phyloP scores from a whole-genome alignment of 2,797 vertebrate genomes.

The Semotilus atromaculatus region DNA sequence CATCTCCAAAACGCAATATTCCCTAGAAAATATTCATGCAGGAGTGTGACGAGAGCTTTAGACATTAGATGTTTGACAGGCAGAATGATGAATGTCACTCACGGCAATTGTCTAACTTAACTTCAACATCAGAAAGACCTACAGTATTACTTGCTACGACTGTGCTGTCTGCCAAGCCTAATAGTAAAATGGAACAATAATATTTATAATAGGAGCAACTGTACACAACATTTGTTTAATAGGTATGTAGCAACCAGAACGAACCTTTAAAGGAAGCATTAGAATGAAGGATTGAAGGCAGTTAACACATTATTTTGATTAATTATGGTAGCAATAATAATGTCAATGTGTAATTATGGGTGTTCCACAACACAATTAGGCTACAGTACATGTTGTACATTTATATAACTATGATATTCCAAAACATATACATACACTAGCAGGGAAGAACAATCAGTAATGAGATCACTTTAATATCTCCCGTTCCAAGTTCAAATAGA shows the following conservation, averaged over 20 bases:
- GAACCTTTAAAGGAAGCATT: constrained; percentile 36
- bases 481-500: not conserved
- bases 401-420: constrained; percentile 1
- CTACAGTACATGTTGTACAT: constrained; percentile 10
- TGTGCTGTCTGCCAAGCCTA: not conserved
- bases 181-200: constrained; percentile 17
- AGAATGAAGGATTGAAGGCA: not conserved
- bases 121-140: constrained; percentile 8
- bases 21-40: not conserved
- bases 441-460: not conserved
- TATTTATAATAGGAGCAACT: constrained; percentile 32
- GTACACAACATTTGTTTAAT: constrained; percentile 13
- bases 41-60: constrained; percentile 6
- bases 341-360: constrained; percentile 4
- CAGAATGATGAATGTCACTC: constrained; percentile 27
- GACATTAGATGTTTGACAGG: constrained; percentile 3
- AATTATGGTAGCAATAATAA: not conserved
- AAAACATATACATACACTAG: not conserved
- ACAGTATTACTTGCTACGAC: not conserved
- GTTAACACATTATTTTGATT: constrained; percentile 13
- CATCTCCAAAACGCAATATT: constrained; percentile 4
- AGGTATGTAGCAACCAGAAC: constrained; percentile 7
- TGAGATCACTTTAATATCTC: not conserved
- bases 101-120: constrained; percentile 1
- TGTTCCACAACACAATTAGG: constrained; percentile 1